Evolutionary conservation across 2,113 vertebrate species (phyloP).

Genomic region (Xyliphius kryptos): DNA sequence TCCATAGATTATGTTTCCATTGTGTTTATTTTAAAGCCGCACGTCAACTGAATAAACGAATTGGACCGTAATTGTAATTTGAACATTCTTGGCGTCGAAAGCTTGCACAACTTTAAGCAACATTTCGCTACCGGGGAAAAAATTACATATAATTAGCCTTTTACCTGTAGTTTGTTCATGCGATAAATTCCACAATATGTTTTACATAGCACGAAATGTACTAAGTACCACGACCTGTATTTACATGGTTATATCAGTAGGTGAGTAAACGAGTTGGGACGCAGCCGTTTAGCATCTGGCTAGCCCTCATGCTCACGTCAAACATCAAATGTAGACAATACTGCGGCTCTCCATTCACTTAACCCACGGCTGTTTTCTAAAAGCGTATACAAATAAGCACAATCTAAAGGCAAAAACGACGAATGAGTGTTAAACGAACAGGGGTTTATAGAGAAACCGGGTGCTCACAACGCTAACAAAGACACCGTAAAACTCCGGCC

Average conservation of each 20-base stretch:
- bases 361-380: too few relatives aligned
- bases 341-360: too few relatives aligned
- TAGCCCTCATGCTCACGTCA: background rate
- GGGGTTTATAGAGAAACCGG: background rate
- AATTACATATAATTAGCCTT: too few relatives aligned
- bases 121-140: too few relatives aligned
- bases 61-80: too few relatives aligned
- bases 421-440: background rate
- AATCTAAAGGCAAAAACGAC: background rate
- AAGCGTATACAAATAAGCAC: background rate
- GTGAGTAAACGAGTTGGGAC: background rate
- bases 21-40: too few relatives aligned
- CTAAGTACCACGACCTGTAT: background rate
- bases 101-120: too few relatives aligned
- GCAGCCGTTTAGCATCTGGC: background rate
- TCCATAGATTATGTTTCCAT: too few relatives aligned
- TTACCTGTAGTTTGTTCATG: too few relatives aligned
- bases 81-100: too few relatives aligned
- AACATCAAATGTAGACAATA: background rate
- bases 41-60: too few relatives aligned
- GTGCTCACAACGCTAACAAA: background rate
- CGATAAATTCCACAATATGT: background rate
- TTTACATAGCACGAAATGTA: background rate
- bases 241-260: background rate
- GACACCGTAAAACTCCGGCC: background rate